Evolutionary conservation across 2,888 invertebrate genomes (phyloP).

Genomic region (Acanthacorydalis orientalis): DNA sequence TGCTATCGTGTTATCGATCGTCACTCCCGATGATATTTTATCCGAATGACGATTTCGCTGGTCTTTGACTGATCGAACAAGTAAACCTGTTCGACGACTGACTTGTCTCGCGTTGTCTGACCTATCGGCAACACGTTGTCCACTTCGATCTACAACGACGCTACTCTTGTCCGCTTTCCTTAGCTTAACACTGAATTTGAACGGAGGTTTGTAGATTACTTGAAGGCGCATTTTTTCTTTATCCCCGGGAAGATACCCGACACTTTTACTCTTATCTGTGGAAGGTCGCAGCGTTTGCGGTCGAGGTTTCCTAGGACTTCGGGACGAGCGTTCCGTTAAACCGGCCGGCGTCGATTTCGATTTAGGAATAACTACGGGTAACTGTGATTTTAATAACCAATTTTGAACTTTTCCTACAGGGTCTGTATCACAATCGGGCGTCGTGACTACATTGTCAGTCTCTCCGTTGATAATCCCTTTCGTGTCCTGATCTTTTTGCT

Average conservation of each 20-base stretch:
- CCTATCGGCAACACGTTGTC: conserved; percentile 23
- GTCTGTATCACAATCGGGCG: conserved; percentile 27
- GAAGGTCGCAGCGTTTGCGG: conserved; percentile 28
- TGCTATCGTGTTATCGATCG: conserved; percentile 11
- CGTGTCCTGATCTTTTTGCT: conserved; percentile 38
- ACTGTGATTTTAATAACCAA: conserved; percentile 63
- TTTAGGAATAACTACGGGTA: conserved; percentile 47
- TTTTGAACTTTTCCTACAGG: conserved; percentile 67
- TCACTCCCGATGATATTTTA: conserved; percentile 16
- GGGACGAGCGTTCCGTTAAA: conserved; percentile 37
- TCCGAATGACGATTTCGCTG: conserved; percentile 11
- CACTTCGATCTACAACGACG: conserved; percentile 39
- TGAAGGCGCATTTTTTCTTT: conserved; percentile 57
- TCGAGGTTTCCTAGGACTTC: conserved; percentile 31
- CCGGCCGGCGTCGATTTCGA: conserved; percentile 73
- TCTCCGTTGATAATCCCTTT: conserved; percentile 31
- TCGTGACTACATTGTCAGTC: conserved; percentile 27
- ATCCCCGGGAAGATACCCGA: conserved; percentile 45
- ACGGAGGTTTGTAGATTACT: conserved; percentile 76
- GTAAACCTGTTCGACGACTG: conserved; percentile 27
- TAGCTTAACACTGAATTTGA: conserved; percentile 69
- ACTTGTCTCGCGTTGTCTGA: conserved; percentile 7
- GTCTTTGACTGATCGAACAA: conserved; percentile 25
- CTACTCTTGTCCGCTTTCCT: conserved; percentile 52
- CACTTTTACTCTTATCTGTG: conserved; percentile 45